Percentiles rank a stretch among this genome's conserved stretches.
These are phyloP conservation scores for Sphyrna mokarran DNA, from an alignment of 2,113 vertebrate genomes.

Conservation along the genomic window DNA sequence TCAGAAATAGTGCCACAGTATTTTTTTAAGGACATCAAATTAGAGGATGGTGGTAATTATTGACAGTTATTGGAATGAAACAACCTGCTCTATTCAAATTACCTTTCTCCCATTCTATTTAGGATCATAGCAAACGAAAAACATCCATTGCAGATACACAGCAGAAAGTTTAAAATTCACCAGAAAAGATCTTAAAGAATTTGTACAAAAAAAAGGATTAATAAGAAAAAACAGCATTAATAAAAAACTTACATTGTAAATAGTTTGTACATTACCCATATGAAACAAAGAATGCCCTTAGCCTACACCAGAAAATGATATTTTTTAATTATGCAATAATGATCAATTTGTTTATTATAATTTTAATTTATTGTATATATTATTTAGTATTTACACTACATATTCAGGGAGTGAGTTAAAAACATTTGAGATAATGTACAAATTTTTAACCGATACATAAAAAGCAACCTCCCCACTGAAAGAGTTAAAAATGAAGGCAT, in stretches of 20 bases:
- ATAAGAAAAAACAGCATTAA: not conserved
- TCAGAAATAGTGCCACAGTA: not conserved
- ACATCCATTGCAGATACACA: not conserved
- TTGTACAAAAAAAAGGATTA: not conserved
- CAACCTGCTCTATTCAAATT: not conserved
- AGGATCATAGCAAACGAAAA: not conserved
- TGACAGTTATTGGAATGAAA: not conserved
- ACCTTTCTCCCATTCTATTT: not conserved
- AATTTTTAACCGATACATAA: constrained; percentile 53
- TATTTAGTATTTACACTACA: not conserved
- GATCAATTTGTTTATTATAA: not conserved
- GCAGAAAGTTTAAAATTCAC: not conserved
- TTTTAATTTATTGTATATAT: not conserved
- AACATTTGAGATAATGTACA: not conserved
- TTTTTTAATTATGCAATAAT: not conserved
- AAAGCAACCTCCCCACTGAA: constrained; percentile 57
- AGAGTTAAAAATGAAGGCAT: constrained; percentile 37
- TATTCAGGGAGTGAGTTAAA: not conserved
- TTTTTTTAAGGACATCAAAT: not conserved
- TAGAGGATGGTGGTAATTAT: not conserved
- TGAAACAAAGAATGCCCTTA: not conserved
- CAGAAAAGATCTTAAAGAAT: not conserved
- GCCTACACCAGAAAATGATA: not conserved
- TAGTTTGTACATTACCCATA: not conserved
- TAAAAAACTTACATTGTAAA: not conserved